phyloP scores from a whole-genome alignment of 1,140 invertebrate species.

The Artemia franciscana region DNA sequence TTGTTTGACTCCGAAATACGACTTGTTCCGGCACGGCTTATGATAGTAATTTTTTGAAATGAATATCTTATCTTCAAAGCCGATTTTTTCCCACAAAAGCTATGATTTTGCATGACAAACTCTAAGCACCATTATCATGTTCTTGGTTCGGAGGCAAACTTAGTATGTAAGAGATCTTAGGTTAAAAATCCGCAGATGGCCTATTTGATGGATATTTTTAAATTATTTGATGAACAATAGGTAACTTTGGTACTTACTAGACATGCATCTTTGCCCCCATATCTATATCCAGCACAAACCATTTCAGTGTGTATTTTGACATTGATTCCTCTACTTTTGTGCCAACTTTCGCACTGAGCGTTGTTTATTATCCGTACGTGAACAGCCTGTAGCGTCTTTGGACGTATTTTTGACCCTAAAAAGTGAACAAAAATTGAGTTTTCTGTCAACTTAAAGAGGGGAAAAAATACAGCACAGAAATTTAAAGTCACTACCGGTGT shows the following conservation, averaged over 20 bases:
- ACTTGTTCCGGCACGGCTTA: too few species aligned
- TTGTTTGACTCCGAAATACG: too few species aligned
- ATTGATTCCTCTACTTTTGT: constrained; percentile 41
- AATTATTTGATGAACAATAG: neutral
- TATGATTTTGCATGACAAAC: too few species aligned
- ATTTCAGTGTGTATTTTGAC: constrained; percentile 87
- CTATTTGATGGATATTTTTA: neutral
- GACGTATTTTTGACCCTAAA: constrained; percentile 55
- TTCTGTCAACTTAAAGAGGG: too few species aligned
- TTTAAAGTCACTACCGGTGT: too few species aligned
- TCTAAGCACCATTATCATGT: too few species aligned
- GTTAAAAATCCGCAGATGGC: neutral
- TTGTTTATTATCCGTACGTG: constrained; percentile 78
- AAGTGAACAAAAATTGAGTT: constrained; percentile 12
- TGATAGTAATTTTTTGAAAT: too few species aligned
- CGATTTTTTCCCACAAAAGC: too few species aligned
- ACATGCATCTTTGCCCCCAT: constrained; percentile 62
- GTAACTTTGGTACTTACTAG: constrained; percentile 29
- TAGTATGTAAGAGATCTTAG: too few species aligned
- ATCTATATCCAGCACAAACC: constrained; percentile 83
- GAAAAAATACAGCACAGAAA: too few species aligned
- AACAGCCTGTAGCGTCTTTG: constrained; percentile 72
- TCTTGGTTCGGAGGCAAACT: too few species aligned
- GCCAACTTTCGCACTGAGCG: constrained; percentile 50
- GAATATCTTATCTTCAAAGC: too few species aligned